phyloP scores from a whole-genome alignment of 2,888 invertebrate genomes.

The Rotaria sp. region DNA sequence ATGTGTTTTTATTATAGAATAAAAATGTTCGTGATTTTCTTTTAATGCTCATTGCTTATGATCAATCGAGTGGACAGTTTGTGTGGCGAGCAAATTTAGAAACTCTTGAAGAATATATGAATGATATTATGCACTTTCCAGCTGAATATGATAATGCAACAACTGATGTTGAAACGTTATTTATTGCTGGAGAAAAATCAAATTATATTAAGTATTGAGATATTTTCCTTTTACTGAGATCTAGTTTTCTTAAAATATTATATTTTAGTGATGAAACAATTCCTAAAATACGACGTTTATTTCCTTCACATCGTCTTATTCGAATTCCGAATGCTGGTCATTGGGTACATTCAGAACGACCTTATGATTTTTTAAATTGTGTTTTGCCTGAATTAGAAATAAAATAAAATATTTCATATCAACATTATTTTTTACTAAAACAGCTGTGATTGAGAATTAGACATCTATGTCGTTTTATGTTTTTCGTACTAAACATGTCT shows the following conservation, averaged over 20 bases:
- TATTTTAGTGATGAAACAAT: slow-evolving; percentile 29
- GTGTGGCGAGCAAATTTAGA: slow-evolving; percentile 36
- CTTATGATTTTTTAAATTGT: slow-evolving; percentile 17
- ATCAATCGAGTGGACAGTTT: slow-evolving; percentile 28
- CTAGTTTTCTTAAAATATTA: not conserved
- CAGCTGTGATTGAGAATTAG: too few species aligned
- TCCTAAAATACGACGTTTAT: slow-evolving; percentile 29
- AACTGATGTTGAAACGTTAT: slow-evolving; percentile 22
- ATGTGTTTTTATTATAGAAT: not conserved
- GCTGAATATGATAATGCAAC: slow-evolving; percentile 10
- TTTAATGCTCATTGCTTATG: not conserved
- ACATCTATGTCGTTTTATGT: too few species aligned
- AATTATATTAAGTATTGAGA: slow-evolving; percentile 28
- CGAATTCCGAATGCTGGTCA: slow-evolving; percentile 38
- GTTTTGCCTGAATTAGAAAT: slow-evolving; percentile 26
- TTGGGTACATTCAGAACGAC: slow-evolving; percentile 38
- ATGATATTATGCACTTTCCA: slow-evolving; percentile 40
- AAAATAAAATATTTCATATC: not conserved
- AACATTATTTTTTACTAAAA: not conserved
- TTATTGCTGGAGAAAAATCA: slow-evolving; percentile 35
- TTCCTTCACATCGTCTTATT: slow-evolving; percentile 31
- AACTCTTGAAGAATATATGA: slow-evolving; percentile 14
- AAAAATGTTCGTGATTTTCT: slow-evolving; percentile 36
- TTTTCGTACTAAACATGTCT: too few species aligned
- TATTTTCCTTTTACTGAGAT: not conserved